Conservation (phyloP, 2,797 vertebrate genomes). For the Poecilia picta region DNA sequence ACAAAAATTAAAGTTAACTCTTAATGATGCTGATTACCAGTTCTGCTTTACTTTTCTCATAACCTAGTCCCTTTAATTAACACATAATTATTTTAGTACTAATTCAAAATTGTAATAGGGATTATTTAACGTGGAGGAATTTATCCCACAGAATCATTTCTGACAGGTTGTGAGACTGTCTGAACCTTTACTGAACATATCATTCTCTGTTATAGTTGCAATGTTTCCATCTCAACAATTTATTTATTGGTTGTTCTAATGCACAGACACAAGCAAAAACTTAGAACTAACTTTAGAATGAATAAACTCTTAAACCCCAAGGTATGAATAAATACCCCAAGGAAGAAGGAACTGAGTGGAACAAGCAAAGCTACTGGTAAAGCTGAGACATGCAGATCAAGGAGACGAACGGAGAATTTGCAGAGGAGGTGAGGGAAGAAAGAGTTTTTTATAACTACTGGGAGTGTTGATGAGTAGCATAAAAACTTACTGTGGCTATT, state of each 20-base stretch:
- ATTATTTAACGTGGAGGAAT: background rate
- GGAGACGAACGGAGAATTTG: background rate
- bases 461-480: background rate
- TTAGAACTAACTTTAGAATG: background rate
- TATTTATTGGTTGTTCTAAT: background rate
- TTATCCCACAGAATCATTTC: background rate
- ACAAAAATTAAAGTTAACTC: background rate
- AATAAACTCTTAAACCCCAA: background rate
- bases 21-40: background rate
- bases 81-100: background rate
- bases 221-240: background rate
- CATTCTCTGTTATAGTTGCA: background rate
- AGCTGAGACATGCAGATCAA: background rate
- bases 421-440: background rate
- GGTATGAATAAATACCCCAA: no score
- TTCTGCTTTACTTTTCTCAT: background rate
- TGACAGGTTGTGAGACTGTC: background rate
- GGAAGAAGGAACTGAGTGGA: background rate
- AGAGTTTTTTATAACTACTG: background rate
- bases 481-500: background rate
- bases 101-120: background rate
- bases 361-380: background rate
- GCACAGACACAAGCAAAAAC: background rate
- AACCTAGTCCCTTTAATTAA: background rate
- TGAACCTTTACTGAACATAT: background rate